Evolutionary conservation across 2,797 vertebrate species (phyloP).

Genomic region (Phoeniculus purpureus): DNA sequence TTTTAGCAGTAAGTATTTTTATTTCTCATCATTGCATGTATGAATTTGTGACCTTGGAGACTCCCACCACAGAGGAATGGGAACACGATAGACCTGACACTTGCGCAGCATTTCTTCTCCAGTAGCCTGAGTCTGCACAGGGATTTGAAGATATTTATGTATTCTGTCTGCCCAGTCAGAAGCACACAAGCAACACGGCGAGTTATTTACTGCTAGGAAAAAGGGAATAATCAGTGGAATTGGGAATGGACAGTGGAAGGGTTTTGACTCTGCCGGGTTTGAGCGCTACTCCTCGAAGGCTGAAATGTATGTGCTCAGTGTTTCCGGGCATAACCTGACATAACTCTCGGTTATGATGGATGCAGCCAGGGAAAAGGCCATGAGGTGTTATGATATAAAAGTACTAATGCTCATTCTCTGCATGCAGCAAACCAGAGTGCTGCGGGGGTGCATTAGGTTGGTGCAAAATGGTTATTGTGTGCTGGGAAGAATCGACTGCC

Average conservation of each 20-base stretch:
- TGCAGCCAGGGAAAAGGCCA: not conserved
- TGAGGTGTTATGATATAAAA: not conserved
- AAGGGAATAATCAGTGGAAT: constrained; percentile 1
- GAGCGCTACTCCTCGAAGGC: not conserved
- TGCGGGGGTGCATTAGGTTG: not conserved
- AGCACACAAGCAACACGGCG: not conserved
- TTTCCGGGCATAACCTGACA: not conserved
- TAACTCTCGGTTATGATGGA: not conserved
- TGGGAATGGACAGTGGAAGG: not conserved
- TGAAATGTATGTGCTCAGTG: not conserved
- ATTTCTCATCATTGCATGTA: not conserved
- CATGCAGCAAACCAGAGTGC: not conserved
- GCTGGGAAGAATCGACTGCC: not conserved
- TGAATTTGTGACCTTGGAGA: constrained; percentile 18
- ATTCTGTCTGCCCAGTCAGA: constrained; percentile 13
- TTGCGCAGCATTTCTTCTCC: not conserved
- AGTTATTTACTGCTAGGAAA: constrained; percentile 18
- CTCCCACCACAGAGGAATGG: not conserved
- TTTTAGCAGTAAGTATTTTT: constrained; percentile 87
- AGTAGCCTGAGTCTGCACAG: not conserved
- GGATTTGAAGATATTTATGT: constrained; percentile 8
- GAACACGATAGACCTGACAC: not conserved
- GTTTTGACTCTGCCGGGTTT: not conserved
- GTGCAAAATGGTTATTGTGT: not conserved
- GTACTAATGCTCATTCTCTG: not conserved